phyloP scores from a whole-genome alignment of 2,113 vertebrate species.

The Cebus imitator region DNA sequence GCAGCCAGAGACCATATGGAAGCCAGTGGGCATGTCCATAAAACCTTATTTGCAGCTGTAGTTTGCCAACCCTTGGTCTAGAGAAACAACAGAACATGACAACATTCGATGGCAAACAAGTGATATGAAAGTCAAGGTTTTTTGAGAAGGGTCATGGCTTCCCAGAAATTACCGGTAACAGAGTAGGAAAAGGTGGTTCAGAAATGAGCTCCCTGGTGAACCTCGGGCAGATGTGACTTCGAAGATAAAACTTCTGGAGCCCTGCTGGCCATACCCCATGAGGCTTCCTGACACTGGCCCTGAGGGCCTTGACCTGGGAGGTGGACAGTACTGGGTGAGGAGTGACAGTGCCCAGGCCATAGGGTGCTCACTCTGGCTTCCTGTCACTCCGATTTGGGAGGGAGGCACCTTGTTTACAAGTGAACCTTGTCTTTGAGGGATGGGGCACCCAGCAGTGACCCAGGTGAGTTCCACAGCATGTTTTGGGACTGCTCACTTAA shows the following conservation, averaged over 20 bases:
- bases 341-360: background rate
- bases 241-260: background rate
- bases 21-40: background rate
- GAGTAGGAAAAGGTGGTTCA: background rate
- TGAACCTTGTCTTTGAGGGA: background rate
- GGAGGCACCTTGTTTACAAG: background rate
- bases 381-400: background rate
- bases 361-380: background rate
- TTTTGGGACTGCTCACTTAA: background rate
- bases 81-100: background rate
- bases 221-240: background rate
- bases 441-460: background rate
- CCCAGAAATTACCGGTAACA: background rate
- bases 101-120: background rate
- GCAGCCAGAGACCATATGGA: background rate
- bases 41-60: background rate
- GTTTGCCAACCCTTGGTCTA: background rate
- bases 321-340: background rate
- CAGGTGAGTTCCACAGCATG: accelerated
- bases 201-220: background rate
- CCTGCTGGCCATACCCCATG: background rate
- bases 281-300: background rate
- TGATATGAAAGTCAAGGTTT: background rate
- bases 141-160: background rate
- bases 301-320: background rate